Evolutionary conservation across 2,888 invertebrate species (phyloP), one percentile per base, ranked within the genome.

Genomic region (Drosophila ezoana): DNA sequence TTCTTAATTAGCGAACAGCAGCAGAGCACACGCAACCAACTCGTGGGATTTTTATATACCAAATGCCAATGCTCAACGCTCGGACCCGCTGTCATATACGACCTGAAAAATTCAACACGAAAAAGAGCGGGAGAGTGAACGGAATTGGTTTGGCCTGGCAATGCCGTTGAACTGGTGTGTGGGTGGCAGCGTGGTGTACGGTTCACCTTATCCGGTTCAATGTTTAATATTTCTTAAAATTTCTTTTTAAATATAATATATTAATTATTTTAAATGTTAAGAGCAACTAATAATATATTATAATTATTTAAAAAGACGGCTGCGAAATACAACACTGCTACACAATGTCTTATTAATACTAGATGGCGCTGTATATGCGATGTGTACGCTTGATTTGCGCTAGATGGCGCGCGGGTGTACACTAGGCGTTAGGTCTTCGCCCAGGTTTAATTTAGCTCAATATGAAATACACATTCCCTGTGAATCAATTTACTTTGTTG

Each of bases 61-160:
- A 75, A 87, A 87, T 88, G 86, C 62, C 64, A 51, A 49, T 40
- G 65, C 43, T 33, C 8, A 44, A 35, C 44, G 62, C 62, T 72
- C 47, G 41, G 48, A 68, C 49, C 52, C 60, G 72, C 49, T 28
- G 5, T 47, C 48, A 61, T 62, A 63, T 62, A 62, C 11, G 20
- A 41, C 11, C 11, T 5, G 8, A 1, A 18, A 8, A 44, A 56
- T 16, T 58, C 56, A 77, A 59, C 71, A 49, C 20, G n/a, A 51
- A 14, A n/a, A 20, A 57, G 61, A 41, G 33, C 45, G 57, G 20
- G 58, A 51, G 53, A 59, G 61, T 16, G 32, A 1, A 18, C 16
- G n/a, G 23, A 11, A 8, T 10, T 41, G 16, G 0, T 9, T 4
- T 18, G 11, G 6, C 33, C 44, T 68, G 65, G 65, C 59, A 66